phyloP scores from a whole-genome alignment of 2,888 invertebrate species.

The Drosophila basisetae region DNA sequence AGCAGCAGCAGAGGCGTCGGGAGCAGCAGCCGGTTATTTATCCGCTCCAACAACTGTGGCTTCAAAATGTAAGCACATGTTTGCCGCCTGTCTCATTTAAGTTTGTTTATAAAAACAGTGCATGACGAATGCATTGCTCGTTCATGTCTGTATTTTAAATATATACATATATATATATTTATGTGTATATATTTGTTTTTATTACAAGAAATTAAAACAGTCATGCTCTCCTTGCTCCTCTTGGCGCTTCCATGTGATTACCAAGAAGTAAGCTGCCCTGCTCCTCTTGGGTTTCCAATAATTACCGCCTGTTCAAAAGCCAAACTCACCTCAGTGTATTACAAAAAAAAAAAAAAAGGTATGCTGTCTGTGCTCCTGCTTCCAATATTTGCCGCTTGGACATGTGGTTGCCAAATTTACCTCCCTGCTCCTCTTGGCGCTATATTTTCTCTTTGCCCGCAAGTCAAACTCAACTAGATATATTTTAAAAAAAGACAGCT shows the following conservation, averaged over 20 bases:
- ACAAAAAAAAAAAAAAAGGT: neutral
- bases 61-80: conserved; percentile 40
- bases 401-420: neutral
- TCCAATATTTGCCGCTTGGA: neutral
- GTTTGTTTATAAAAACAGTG: conserved; percentile 48
- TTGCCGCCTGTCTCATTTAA: conserved; percentile 31
- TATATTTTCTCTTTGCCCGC: neutral
- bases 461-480: neutral
- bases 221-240: neutral
- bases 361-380: neutral
- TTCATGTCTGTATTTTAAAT: neutral
- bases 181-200: neutral
- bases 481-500: neutral
- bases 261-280: neutral
- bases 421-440: neutral
- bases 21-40: conserved; percentile 69
- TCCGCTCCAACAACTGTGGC: conserved; percentile 40
- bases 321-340: neutral
- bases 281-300: neutral
- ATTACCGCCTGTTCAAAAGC: neutral
- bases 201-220: neutral
- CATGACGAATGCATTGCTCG: conserved; percentile 17
- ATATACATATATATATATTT: neutral
- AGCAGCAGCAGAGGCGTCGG: conserved; percentile 55
- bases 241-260: neutral